Conservation (phyloP, 2,113 vertebrate species). For the Oryzias curvinotus region DNA sequence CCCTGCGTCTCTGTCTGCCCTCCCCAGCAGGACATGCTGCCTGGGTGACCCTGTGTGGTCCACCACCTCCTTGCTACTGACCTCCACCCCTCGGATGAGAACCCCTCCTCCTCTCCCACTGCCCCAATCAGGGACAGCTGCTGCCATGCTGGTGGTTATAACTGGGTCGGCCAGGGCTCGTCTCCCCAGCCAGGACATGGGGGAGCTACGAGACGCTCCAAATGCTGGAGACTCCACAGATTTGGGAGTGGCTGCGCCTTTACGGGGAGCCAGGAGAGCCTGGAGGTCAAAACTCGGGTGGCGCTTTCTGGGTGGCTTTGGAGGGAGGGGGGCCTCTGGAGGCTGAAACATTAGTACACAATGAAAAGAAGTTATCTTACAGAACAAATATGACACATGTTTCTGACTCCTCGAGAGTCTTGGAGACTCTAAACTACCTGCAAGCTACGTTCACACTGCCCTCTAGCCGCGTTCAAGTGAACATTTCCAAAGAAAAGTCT, state of each 20-base stretch:
- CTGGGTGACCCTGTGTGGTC: slow-evolving; percentile 86
- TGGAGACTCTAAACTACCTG: no score
- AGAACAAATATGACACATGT: no score
- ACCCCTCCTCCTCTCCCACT: slow-evolving; percentile 59
- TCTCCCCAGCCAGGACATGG: slow-evolving; percentile 78
- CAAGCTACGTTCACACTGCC: no score
- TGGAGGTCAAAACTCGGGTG: slow-evolving; percentile 83
- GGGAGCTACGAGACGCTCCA: slow-evolving; percentile 62
- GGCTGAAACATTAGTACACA: slow-evolving; percentile 45
- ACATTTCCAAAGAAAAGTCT: no score
- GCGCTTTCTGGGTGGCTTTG: slow-evolving; percentile 76
- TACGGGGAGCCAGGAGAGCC: slow-evolving; percentile 76
- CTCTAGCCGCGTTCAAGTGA: no score
- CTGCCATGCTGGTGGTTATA: slow-evolving; percentile 66
- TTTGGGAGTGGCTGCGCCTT: slow-evolving; percentile 50
- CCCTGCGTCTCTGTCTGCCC: slow-evolving; percentile 72
- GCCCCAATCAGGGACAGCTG: slow-evolving; percentile 68
- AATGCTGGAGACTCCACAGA: slow-evolving; percentile 48
- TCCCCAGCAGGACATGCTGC: slow-evolving; percentile 85
- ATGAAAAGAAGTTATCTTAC: not conserved
- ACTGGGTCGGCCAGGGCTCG: slow-evolving; percentile 62
- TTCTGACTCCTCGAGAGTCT: no score
- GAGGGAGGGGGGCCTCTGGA: slow-evolving; percentile 60
- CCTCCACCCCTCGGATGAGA: slow-evolving; percentile 87
- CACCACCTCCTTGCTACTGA: slow-evolving; percentile 90